A percentile compares a stretch with the other conserved stretches of the same genome.
These are phyloP conservation scores for Gnathonemus longibarbis DNA, from an alignment of 2,113 vertebrate genomes.

Conservation along the genomic window DNA sequence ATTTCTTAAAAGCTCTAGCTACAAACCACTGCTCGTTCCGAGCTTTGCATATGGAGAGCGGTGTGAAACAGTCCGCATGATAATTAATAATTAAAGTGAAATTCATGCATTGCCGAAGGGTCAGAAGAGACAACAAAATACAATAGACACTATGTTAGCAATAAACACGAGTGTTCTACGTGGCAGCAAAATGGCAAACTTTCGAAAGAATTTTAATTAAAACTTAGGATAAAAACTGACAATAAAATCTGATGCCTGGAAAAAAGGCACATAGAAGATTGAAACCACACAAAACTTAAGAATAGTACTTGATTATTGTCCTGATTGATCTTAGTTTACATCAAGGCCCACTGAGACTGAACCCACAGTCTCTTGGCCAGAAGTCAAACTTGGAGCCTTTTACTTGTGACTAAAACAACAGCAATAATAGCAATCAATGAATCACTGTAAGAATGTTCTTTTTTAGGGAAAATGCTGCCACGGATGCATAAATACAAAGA, in stretches of 20 bases:
- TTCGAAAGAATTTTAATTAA: neutral
- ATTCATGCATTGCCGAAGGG: neutral
- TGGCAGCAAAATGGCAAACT: neutral
- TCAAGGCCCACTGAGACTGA: neutral
- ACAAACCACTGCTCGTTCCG: neutral
- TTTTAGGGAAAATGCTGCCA: neutral
- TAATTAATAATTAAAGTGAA: neutral
- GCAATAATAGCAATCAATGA: neutral
- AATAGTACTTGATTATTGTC: neutral
- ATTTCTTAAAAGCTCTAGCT: neutral
- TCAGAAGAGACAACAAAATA: neutral
- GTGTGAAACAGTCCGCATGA: neutral
- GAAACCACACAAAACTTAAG: neutral
- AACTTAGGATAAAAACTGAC: neutral
- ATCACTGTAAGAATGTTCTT: neutral
- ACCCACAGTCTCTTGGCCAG: neutral
- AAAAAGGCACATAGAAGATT: neutral
- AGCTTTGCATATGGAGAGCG: neutral
- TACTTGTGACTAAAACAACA: neutral
- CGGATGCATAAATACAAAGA: neutral
- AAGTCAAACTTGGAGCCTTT: neutral
- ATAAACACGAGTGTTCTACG: neutral
- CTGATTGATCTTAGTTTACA: constrained; percentile 6
- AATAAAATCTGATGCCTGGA: neutral
- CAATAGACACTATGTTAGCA: neutral